phyloP scores from a whole-genome alignment of 2,888 invertebrate genomes.

The Lordiphosa andalusiaca region DNA sequence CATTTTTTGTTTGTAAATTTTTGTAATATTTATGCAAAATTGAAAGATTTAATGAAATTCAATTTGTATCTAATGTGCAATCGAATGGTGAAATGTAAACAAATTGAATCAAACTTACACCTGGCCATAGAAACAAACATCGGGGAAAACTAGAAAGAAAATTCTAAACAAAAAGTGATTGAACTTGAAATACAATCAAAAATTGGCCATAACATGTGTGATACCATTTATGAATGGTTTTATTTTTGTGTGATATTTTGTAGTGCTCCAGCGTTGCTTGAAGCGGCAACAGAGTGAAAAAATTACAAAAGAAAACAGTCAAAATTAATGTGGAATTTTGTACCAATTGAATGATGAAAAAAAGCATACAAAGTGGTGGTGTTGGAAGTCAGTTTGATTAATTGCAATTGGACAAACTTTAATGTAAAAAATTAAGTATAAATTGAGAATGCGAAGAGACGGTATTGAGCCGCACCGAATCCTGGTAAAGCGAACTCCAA shows the following conservation, averaged over 20 bases:
- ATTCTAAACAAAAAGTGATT: conserved; percentile 15
- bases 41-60: too few relatives aligned
- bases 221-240: neutral
- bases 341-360: too few relatives aligned
- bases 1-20: neutral
- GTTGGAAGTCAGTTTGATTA: too few relatives aligned
- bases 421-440: too few relatives aligned
- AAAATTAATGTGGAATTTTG: too few relatives aligned
- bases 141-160: conserved; percentile 6
- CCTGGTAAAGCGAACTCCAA: too few relatives aligned
- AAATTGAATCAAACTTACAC: conserved; percentile 1
- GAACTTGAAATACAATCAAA: conserved; percentile 10
- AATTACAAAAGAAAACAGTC: neutral
- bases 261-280: neutral
- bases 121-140: neutral
- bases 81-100: conserved; percentile 1
- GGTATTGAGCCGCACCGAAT: too few relatives aligned
- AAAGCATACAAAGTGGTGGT: too few relatives aligned
- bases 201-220: conserved; percentile 1
- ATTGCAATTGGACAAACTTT: too few relatives aligned
- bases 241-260: neutral
- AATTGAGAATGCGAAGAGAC: too few relatives aligned
- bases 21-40: too few relatives aligned
- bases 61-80: too few relatives aligned
- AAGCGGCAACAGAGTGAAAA: conserved; percentile 10